phyloP scores from a whole-genome alignment of 2,797 vertebrate genomes.

The Arrhamphus sclerolepis region DNA sequence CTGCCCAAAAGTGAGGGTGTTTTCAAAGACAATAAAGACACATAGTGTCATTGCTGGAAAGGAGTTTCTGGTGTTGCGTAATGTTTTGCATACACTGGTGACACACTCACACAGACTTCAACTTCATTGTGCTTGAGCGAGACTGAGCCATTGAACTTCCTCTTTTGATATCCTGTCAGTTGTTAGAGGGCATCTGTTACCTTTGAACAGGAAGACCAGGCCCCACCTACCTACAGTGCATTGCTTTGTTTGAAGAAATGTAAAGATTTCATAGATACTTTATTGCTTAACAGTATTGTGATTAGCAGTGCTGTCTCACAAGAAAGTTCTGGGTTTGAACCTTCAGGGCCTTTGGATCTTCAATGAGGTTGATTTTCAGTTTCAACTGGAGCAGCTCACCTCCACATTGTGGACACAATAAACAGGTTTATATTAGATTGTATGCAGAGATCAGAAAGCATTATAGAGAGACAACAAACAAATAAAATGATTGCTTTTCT shows the following conservation, averaged over 20 bases:
- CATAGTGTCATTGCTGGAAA: not conserved
- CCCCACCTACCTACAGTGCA: not conserved
- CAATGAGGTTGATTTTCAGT: no score
- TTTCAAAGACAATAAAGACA: not conserved
- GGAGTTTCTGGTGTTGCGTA: not conserved
- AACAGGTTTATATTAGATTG: no score
- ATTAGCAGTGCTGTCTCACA: not conserved
- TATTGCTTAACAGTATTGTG: not conserved
- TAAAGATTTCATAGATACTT: not conserved
- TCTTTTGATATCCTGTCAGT: constrained; percentile 22
- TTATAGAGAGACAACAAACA: no score
- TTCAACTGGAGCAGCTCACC: no score
- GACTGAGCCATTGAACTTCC: constrained; percentile 14
- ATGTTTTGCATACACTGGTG: not conserved
- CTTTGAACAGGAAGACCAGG: constrained; percentile 10
- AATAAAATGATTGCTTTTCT: no score
- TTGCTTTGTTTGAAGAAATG: constrained; percentile 3
- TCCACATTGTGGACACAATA: no score
- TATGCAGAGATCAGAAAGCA: no score
- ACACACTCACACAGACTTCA: not conserved
- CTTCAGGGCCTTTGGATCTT: no score
- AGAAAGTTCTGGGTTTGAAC: no score
- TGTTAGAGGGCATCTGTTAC: not conserved
- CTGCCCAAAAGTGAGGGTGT: no score
- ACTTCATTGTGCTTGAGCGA: not conserved